Base-by-base conservation (phyloP, 2,113 vertebrate genomes). In the Podilymbus podiceps region DNA sequence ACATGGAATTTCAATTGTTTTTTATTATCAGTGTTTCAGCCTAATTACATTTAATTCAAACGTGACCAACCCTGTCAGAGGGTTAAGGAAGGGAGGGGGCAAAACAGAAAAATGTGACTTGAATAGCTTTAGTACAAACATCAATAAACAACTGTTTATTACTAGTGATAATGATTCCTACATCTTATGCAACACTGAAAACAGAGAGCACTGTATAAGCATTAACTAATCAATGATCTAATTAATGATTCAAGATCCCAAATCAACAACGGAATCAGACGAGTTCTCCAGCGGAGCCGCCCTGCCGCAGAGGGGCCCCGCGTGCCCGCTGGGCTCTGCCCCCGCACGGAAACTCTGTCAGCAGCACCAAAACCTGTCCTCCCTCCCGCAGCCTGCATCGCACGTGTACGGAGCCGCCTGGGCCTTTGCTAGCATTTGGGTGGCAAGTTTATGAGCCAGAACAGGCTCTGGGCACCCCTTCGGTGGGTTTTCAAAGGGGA, bases 341-440 rank as follows among this genome's bases (percentile, higher is more conserved):
- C 4, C 15, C 0, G 1, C 49, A 25, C 0, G 0, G 53, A 11
- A 28, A 5, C 42, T 24, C 1, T 1, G 25, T 8, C 31, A 66
- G 21, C 79, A 46, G 60, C 4, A 2, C 3, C 35, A 24, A 24
- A 5, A 46, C 35, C 35, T 59, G 27, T 14, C 11, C n/a, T 69
- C 55, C 62, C 33, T 11, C 7, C 28, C 31, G 46, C 49, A 8
- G 8, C 1, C 1, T 0, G 9, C 59, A 18, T 27, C 3, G 2
- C 44, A 23, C 0, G 1, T 21, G 31, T 17, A 9, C 3, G 0
- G 60, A 25, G 46, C 14, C 49, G 20, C 46, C 3, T 1, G 4
- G 1, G 7, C 47, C 73, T 55, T 46, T 2, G 6, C 17, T 10
- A 71, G 53, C 20, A 3, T 2, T 12, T 31, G 6, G 13, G 38